Conservation (phyloP, 2,113 vertebrate species). For the Odocoileus hemionus region DNA sequence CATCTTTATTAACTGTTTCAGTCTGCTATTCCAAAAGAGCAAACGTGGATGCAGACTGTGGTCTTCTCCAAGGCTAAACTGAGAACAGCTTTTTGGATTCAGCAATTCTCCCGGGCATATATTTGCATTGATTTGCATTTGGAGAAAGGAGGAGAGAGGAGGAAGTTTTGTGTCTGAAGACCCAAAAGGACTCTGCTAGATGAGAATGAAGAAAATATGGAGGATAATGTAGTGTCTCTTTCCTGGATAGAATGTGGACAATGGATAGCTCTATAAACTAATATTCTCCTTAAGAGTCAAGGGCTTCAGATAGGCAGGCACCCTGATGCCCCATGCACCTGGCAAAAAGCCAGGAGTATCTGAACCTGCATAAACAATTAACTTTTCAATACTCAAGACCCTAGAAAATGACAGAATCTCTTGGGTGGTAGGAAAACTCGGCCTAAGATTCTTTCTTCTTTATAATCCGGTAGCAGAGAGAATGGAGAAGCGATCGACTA, state of each 20-base stretch:
- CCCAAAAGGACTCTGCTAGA: background rate
- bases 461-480: background rate
- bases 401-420: background rate
- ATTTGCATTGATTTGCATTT: slow-evolving; percentile 40
- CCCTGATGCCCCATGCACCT: too few species aligned
- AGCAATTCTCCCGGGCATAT: background rate
- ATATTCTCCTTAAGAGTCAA: background rate
- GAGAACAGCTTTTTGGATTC: slow-evolving; percentile 32
- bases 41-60: background rate
- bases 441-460: background rate
- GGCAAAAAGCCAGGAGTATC: background rate
- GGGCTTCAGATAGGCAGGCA: background rate
- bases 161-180: background rate
- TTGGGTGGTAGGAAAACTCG: background rate
- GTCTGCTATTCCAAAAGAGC: background rate
- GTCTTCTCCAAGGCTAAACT: slow-evolving; percentile 8
- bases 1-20: slow-evolving; percentile 27
- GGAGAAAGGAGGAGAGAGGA: background rate
- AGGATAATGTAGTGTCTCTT: background rate
- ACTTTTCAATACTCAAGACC: background rate
- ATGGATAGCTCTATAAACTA: background rate
- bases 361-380: background rate
- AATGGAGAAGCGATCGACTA: background rate
- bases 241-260: background rate
- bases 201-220: background rate